Conservation (phyloP, 2,113 vertebrate species). For the Lutjanus erythropterus region DNA sequence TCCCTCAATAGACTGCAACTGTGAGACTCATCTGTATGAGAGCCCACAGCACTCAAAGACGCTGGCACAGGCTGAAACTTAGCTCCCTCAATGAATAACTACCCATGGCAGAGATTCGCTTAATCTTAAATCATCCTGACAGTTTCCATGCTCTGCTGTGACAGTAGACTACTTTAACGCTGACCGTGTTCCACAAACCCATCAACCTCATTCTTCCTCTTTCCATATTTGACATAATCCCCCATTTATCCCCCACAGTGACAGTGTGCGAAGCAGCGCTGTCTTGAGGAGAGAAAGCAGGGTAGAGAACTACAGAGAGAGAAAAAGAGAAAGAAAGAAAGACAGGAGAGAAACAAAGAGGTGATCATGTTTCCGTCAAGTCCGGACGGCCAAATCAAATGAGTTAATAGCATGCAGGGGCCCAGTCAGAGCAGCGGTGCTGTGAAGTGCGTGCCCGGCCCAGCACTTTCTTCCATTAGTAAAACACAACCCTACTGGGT, state of each 20-base stretch:
- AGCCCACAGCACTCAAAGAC: constrained; percentile 19
- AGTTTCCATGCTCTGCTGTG: constrained; percentile 23
- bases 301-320: neutral
- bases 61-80: constrained; percentile 19
- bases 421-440: constrained; percentile 19
- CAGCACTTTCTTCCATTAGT: constrained; percentile 64
- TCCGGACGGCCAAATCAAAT: constrained; percentile 16
- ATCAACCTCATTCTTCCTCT: constrained; percentile 9
- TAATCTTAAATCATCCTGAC: constrained; percentile 42
- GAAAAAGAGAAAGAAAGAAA: neutral
- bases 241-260: constrained; percentile 18
- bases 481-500: constrained; percentile 43
- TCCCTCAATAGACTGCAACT: constrained; percentile 49
- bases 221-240: constrained; percentile 42
- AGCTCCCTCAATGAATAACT: constrained; percentile 18
- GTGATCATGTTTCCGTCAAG: neutral
- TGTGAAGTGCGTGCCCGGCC: constrained; percentile 60
- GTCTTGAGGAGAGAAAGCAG: constrained; percentile 4
- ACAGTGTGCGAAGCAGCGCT: neutral
- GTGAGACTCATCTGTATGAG: constrained; percentile 39
- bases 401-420: constrained; percentile 38
- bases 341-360: neutral
- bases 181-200: constrained; percentile 18
- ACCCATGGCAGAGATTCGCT: constrained; percentile 15
- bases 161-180: constrained; percentile 29